phyloP scores from a whole-genome alignment of 1,140 invertebrate species.

The Zophobas atratus region DNA sequence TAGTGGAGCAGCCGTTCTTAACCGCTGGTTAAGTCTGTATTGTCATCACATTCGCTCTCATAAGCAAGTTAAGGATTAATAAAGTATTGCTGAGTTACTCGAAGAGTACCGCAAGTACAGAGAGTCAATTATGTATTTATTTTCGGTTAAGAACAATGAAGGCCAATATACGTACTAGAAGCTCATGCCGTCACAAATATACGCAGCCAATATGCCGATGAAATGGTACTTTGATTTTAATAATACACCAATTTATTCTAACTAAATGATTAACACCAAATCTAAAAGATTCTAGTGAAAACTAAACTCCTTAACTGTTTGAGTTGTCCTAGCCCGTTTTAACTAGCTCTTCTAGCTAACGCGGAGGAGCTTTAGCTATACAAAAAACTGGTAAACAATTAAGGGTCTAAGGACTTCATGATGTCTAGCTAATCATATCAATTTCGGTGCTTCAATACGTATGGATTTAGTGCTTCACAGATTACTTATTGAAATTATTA shows the following conservation, averaged over 20 bases:
- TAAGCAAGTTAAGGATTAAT: conserved; percentile 6
- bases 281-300: conserved; percentile 15
- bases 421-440: conserved; percentile 35
- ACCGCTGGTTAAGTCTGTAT: conserved; percentile 62
- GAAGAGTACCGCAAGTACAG: conserved; percentile 13
- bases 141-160: conserved; percentile 57
- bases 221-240: conserved; percentile 22
- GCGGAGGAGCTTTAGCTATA: too few species aligned
- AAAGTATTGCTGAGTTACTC: neutral
- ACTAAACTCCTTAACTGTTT: conserved; percentile 31
- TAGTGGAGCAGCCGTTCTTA: conserved; percentile 63
- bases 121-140: conserved; percentile 15
- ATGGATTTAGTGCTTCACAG: conserved; percentile 43
- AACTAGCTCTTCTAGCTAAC: neutral
- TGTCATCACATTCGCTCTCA: conserved; percentile 3
- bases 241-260: conserved; percentile 30
- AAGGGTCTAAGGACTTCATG: conserved; percentile 30
- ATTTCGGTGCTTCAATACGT: conserved; percentile 42
- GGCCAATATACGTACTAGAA: conserved; percentile 40
- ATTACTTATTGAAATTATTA: conserved; percentile 50
- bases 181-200: conserved; percentile 31
- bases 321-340: neutral
- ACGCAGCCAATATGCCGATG: conserved; percentile 19
- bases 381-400: neutral
- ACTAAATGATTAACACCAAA: conserved; percentile 38